Conservation (phyloP, 2,113 vertebrate genomes). For the Myotis brandtii region DNA sequence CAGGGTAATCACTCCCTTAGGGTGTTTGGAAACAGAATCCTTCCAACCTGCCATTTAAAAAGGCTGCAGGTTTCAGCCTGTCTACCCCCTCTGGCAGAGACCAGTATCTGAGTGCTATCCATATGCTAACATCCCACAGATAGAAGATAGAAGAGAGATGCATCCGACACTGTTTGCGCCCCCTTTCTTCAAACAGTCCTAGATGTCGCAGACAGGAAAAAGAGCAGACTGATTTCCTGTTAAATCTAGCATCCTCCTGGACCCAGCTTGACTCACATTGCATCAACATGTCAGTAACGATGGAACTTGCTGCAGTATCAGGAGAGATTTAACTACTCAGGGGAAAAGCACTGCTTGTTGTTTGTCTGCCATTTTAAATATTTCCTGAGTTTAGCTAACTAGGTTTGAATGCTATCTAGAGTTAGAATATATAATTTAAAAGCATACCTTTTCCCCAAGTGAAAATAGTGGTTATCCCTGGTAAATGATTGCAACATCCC, state of each 20-base stretch:
- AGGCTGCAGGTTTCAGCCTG: constrained; percentile 41
- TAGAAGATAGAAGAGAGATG: not conserved
- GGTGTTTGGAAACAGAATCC: constrained; percentile 25
- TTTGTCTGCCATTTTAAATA: not conserved
- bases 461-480: not conserved
- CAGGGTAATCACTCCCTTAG: constrained; percentile 62
- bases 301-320: not conserved
- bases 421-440: not conserved
- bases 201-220: not conserved
- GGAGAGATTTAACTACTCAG: not conserved
- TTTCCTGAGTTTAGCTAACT: not conserved
- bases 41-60: constrained; percentile 62
- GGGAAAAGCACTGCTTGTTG: not conserved
- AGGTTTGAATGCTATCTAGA: not conserved
- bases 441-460: not conserved
- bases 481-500: not conserved
- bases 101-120: not conserved
- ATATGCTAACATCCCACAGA: not conserved
- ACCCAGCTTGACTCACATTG: constrained; percentile 1
- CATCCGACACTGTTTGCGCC: not conserved
- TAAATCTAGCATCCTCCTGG: not conserved
- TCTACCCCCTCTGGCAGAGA: not conserved
- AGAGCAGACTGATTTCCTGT: not conserved
- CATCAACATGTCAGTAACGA: not conserved
- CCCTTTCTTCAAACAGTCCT: not conserved